Conservation (phyloP, 2,797 vertebrate species). For the Microchirus variegatus region DNA sequence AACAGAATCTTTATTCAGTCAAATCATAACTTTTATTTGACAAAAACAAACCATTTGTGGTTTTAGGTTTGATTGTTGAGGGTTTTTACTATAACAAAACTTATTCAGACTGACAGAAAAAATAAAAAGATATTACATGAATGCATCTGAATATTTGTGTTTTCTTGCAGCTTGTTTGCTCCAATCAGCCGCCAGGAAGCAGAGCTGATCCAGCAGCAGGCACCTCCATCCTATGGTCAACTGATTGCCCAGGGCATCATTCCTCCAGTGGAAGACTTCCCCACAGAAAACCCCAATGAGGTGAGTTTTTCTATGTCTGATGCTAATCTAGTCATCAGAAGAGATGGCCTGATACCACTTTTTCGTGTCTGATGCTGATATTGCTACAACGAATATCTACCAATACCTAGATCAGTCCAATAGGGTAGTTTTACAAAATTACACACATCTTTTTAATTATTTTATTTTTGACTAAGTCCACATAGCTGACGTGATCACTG, state of each 20-base stretch:
- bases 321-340: too few species aligned
- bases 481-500: too few species aligned
- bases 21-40: background rate
- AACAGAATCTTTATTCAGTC: background rate
- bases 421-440: background rate
- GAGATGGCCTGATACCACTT: too few species aligned
- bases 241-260: conserved; percentile 92
- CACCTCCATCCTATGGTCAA: conserved; percentile 92
- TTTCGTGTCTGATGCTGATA: too few species aligned
- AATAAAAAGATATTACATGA: too few species aligned
- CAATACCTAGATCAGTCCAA: too few species aligned
- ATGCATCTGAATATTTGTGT: background rate
- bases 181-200: conserved; percentile 90
- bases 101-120: too few species aligned
- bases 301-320: conserved; percentile 68
- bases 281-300: conserved; percentile 90
- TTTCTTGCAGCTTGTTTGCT: conserved; percentile 84
- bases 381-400: too few species aligned
- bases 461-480: too few species aligned
- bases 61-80: background rate
- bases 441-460: too few species aligned
- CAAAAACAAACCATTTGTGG: background rate
- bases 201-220: conserved; percentile 90
- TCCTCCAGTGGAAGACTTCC: conserved; percentile 92
- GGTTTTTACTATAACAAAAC: too few species aligned